These are phyloP conservation scores for Clarias magur DNA, from an alignment of 2,113 vertebrate species.

Conservation along the genomic window DNA sequence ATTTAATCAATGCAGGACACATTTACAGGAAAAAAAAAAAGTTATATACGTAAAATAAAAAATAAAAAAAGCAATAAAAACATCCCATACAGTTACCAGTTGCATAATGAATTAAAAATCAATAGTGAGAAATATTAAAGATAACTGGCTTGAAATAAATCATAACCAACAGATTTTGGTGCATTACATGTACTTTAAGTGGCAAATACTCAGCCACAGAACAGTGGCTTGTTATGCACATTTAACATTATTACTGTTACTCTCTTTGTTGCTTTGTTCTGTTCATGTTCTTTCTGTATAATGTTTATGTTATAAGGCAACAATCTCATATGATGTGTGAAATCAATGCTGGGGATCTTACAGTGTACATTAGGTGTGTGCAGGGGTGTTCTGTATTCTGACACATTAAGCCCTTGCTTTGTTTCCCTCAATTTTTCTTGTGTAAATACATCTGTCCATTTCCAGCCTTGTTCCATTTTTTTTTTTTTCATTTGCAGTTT, in stretches of 20 bases:
- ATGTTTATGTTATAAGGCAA: neutral
- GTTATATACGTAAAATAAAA: too few species aligned
- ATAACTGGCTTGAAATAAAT: neutral
- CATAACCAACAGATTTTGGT: neutral
- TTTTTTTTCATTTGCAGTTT: neutral
- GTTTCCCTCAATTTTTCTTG: neutral
- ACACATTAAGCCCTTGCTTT: neutral
- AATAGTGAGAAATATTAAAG: neutral
- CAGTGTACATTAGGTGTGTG: neutral
- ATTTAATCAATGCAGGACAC: too few species aligned
- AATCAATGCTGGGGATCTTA: too few species aligned
- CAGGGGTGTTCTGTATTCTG: neutral
- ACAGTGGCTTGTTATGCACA: neutral
- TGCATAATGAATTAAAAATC: neutral
- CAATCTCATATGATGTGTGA: too few species aligned
- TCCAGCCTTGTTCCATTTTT: neutral
- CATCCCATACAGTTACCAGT: neutral
- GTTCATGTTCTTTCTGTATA: neutral
- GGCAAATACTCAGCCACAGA: neutral
- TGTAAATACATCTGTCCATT: neutral
- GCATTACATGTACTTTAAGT: neutral
- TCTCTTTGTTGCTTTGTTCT: neutral
- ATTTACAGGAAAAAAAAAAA: too few species aligned
- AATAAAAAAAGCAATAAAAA: neutral
- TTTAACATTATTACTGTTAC: neutral